phyloP scores from a whole-genome alignment of 2,113 vertebrate species.

The Perca fluviatilis region DNA sequence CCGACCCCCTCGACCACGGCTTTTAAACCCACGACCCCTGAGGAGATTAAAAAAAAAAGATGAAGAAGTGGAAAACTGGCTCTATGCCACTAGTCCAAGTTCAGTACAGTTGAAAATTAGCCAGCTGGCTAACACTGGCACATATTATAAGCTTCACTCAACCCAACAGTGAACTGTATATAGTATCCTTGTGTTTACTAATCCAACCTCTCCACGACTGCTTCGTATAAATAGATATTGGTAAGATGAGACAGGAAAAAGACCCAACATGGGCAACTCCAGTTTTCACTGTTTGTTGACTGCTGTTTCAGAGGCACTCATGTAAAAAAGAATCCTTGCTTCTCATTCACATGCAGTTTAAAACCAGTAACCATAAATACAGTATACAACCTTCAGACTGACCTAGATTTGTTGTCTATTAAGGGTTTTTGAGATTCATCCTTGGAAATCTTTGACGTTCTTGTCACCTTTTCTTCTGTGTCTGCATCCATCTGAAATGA shows the following conservation, averaged over 20 bases:
- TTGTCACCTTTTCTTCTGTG: slow-evolving; percentile 61
- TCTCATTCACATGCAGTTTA: background rate
- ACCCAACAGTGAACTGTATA: background rate
- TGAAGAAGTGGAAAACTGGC: background rate
- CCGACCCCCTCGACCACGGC: slow-evolving; percentile 71
- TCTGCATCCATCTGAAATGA: slow-evolving; percentile 80
- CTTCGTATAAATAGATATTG: background rate
- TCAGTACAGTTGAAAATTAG: background rate
- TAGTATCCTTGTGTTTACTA: background rate
- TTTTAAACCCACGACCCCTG: slow-evolving; percentile 73
- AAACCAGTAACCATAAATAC: background rate
- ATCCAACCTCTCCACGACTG: background rate
- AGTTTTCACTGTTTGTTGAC: too few relatives aligned
- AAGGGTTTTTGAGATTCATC: slow-evolving; percentile 53
- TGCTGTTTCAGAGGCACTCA: too few relatives aligned
- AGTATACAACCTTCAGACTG: slow-evolving; percentile 20
- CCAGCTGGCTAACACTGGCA: too few relatives aligned
- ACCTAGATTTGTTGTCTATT: slow-evolving; percentile 74
- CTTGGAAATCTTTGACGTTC: slow-evolving; percentile 59
- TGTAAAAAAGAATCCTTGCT: background rate
- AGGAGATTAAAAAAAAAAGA: background rate
- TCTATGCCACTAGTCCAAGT: background rate
- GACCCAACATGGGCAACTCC: background rate
- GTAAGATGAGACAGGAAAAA: background rate
- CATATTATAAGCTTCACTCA: background rate